phyloP scores from a whole-genome alignment of 2,113 vertebrate species.

The Nothoprocta pentlandii region DNA sequence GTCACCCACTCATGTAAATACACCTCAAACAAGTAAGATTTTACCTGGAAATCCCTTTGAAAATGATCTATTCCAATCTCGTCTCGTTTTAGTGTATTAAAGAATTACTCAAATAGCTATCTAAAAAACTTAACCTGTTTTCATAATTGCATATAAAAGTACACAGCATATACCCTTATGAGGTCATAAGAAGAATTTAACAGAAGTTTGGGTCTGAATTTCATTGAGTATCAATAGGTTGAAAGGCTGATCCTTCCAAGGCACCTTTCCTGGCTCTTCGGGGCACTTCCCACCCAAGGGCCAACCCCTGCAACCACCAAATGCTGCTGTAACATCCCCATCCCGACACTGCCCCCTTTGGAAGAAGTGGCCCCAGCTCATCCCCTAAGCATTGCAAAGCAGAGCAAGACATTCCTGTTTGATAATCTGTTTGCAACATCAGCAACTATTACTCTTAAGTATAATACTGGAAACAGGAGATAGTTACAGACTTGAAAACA shows the following conservation, averaged over 20 bases:
- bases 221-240: background rate
- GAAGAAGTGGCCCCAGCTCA: constrained; percentile 1
- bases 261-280: background rate
- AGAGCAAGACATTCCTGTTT: constrained; percentile 55
- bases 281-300: background rate
- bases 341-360: background rate
- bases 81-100: background rate
- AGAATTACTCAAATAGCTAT: background rate
- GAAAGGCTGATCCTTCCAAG: background rate
- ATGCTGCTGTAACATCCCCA: background rate
- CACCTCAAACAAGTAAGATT: background rate
- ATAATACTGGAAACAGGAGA: background rate
- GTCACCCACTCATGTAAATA: background rate
- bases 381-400: constrained; percentile 17
- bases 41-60: background rate
- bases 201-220: background rate
- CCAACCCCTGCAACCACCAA: background rate
- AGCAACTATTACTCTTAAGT: background rate
- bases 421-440: background rate
- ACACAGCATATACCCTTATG: background rate
- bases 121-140: background rate
- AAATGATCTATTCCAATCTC: background rate
- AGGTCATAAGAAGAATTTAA: fast-evolving
- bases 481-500: background rate
- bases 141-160: background rate